A percentile compares a stretch with the other conserved stretches of the same genome.
phyloP scores from a whole-genome alignment of 1,140 invertebrate genomes.

The Drosophila auraria region DNA sequence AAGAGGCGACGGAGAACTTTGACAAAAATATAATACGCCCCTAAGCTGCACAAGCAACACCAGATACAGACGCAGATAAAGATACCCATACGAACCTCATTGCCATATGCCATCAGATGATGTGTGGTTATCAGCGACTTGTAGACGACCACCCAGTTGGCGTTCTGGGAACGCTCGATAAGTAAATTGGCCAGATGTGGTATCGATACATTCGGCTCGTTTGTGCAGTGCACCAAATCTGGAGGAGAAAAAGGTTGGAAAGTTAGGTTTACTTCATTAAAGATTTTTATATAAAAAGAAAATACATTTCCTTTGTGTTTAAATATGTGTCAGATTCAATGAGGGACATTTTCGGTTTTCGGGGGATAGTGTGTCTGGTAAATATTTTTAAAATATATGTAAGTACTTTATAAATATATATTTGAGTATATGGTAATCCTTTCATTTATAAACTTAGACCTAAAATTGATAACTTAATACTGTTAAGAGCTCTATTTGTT shows the following conservation, averaged over 20 bases:
- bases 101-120: slow-evolving; percentile 99
- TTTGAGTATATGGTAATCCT: neutral
- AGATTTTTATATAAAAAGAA: neutral
- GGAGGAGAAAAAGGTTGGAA: slow-evolving; percentile 59
- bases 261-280: neutral
- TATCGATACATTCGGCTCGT: slow-evolving; percentile 99
- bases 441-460: neutral
- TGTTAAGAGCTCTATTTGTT: neutral
- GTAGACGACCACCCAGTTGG: slow-evolving; percentile 99
- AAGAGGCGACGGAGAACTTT: slow-evolving; percentile 13
- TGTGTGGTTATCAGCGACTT: slow-evolving; percentile 99
- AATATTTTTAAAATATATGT: neutral
- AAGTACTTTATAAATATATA: too few relatives aligned
- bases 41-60: slow-evolving; percentile 16
- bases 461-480: neutral
- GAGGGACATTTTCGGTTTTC: too few relatives aligned
- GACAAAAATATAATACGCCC: slow-evolving; percentile 26
- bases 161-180: slow-evolving; percentile 98
- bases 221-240: slow-evolving; percentile 99
- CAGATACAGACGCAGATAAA: slow-evolving; percentile 7
- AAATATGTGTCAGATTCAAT: neutral
- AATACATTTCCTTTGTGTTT: neutral
- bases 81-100: slow-evolving; percentile 91
- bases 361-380: neutral
- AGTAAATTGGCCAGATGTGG: slow-evolving; percentile 99